phyloP scores from a whole-genome alignment of 1,140 invertebrate species.

The Cylas formicarius region DNA sequence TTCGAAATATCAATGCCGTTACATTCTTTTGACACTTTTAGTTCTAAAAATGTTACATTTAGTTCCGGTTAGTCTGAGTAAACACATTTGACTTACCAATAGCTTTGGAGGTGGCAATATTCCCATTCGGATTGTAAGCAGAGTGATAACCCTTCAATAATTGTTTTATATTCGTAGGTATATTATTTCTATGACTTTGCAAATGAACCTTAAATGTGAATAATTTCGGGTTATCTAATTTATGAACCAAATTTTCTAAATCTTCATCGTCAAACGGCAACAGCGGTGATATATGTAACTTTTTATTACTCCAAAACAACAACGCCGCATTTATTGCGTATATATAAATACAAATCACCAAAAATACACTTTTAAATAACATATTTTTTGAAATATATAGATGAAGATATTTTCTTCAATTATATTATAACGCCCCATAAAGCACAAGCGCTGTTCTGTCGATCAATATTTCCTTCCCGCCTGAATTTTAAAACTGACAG shows the following conservation, averaged over 20 bases:
- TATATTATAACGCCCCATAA: no score
- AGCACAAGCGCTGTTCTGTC: no score
- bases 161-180: slow-evolving; percentile 23
- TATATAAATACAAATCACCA: no score
- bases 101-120: slow-evolving; percentile 22
- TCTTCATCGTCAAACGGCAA: slow-evolving; percentile 29
- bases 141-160: slow-evolving; percentile 22
- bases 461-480: no score
- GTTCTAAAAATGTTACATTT: slow-evolving; percentile 16
- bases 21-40: slow-evolving; percentile 21
- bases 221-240: slow-evolving; percentile 23
- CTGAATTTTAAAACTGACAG: no score
- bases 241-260: slow-evolving; percentile 24
- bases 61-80: slow-evolving; percentile 4
- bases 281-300: slow-evolving; percentile 29
- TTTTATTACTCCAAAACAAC: slow-evolving; percentile 32
- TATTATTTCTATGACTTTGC: slow-evolving; percentile 5
- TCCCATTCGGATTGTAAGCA: slow-evolving; percentile 30
- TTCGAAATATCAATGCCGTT: slow-evolving; percentile 20
- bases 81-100: slow-evolving; percentile 22
- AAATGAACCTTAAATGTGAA: slow-evolving; percentile 24
- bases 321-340: slow-evolving; percentile 20
- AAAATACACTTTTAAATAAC: no score
- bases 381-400: no score
- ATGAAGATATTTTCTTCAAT: no score